A percentile compares a stretch with the other conserved stretches of the same genome.
Evolutionary conservation across 2,113 vertebrate genomes (phyloP).

Genomic region (Cebus imitator): DNA sequence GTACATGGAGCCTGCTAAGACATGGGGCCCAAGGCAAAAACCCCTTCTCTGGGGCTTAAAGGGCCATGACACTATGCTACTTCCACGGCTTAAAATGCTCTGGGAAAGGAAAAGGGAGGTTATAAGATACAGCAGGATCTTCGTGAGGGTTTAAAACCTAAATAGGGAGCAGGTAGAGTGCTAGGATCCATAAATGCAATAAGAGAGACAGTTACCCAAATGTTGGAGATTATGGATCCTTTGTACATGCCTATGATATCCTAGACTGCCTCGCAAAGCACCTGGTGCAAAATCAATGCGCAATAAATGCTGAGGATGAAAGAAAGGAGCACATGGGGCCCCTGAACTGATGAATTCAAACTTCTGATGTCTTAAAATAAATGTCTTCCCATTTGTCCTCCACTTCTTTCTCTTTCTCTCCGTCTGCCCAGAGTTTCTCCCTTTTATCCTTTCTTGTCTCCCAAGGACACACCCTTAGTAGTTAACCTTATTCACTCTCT

Average conservation of each 20-base stretch:
- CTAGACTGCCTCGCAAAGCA: not conserved
- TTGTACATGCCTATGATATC: not conserved
- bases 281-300: not conserved
- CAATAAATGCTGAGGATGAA: not conserved
- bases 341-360: not conserved
- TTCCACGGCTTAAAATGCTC: not conserved
- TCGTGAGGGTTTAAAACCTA: not conserved
- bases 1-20: not conserved
- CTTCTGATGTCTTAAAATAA: not conserved
- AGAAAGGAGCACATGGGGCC: not conserved
- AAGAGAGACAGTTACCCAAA: not conserved
- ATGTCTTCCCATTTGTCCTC: not conserved
- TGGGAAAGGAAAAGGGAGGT: not conserved
- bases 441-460: not conserved
- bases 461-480: not conserved
- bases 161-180: not conserved
- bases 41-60: not conserved
- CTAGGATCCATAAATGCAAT: not conserved
- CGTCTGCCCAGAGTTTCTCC: not conserved
- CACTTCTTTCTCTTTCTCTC: not conserved
- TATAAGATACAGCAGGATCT: not conserved
- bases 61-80: not conserved
- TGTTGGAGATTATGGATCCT: not conserved
- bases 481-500: not conserved
- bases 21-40: not conserved